Conservation (phyloP, 2,888 invertebrate species). For the Patella depressa region DNA sequence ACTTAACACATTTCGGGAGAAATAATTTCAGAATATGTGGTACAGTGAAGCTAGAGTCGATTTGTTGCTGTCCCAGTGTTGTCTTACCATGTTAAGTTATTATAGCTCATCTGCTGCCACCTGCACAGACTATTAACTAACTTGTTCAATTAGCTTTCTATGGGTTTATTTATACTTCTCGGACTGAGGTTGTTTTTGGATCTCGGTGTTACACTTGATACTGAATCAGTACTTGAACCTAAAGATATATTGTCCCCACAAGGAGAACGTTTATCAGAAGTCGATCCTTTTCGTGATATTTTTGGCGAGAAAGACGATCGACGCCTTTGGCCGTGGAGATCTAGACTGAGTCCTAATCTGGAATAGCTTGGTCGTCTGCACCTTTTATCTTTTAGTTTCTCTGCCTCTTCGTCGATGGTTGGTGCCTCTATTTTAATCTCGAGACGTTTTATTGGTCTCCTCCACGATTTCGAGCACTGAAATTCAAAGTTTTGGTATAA, state of each 20-base stretch:
- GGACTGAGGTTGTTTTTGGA: background rate
- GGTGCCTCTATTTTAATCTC: constrained; percentile 38
- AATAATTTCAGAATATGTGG: too few relatives aligned
- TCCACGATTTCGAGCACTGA: constrained; percentile 60
- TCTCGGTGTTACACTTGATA: background rate
- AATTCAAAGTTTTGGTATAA: constrained; percentile 55
- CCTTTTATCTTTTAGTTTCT: constrained; percentile 38
- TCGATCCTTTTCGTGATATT: constrained; percentile 1
- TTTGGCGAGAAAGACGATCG: constrained; percentile 8
- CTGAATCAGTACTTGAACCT: background rate
- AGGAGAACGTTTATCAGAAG: background rate
- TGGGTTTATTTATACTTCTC: background rate
- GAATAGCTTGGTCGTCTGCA: constrained; percentile 38
- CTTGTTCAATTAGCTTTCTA: too few relatives aligned
- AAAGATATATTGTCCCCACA: background rate
- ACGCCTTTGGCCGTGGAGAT: constrained; percentile 34
- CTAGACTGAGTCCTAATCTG: constrained; percentile 23
- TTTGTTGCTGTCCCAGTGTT: too few relatives aligned
- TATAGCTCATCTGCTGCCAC: too few relatives aligned
- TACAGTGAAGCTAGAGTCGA: too few relatives aligned
- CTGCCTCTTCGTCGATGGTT: constrained; percentile 41
- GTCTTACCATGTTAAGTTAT: too few relatives aligned
- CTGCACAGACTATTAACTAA: too few relatives aligned
- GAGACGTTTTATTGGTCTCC: constrained; percentile 39
- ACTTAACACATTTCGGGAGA: too few relatives aligned